phyloP scores from a whole-genome alignment of 2,888 invertebrate genomes.

The Phyllotreta cruciferae region DNA sequence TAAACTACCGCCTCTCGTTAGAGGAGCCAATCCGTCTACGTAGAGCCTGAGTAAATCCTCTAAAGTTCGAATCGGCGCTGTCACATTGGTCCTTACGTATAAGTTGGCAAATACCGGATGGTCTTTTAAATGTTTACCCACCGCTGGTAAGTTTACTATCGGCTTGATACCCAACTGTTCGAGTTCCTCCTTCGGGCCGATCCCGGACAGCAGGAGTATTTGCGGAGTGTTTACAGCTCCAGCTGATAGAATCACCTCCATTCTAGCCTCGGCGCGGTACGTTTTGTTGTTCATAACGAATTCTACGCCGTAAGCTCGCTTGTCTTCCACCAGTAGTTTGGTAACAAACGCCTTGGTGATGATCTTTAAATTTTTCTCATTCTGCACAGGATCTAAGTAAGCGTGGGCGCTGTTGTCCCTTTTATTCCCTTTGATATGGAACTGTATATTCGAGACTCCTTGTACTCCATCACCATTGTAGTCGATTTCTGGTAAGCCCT shows the following conservation, averaged over 20 bases:
- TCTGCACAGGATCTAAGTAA: constrained; percentile 26
- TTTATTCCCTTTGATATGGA: constrained; percentile 26
- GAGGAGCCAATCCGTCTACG: constrained; percentile 1
- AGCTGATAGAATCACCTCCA: too few species aligned
- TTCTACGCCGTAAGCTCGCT: constrained; percentile 26
- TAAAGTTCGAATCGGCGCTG: constrained; percentile 6
- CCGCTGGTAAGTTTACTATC: constrained; percentile 24
- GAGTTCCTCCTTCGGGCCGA: constrained; percentile 39
- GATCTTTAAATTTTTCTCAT: constrained; percentile 54
- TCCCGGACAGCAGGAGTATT: too few species aligned
- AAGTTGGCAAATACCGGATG: constrained; percentile 14
- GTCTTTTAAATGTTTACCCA: constrained; percentile 33
- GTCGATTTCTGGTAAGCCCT: constrained; percentile 25
- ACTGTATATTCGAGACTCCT: constrained; percentile 31
- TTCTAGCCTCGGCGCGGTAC: too few species aligned
- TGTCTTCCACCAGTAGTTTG: constrained; percentile 25
- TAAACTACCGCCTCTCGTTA: constrained; percentile 4
- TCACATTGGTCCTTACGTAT: constrained; percentile 24
- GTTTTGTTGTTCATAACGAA: constrained; percentile 57
- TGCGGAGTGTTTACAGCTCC: too few species aligned
- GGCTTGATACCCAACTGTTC: constrained; percentile 45
- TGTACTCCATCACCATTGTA: constrained; percentile 25
- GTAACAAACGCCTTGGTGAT: constrained; percentile 62
- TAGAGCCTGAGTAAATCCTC: constrained; percentile 14
- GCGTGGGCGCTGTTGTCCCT: constrained; percentile 25